Conservation (phyloP, 2,888 invertebrate species). For the Drosophila kambysellisi region DNA sequence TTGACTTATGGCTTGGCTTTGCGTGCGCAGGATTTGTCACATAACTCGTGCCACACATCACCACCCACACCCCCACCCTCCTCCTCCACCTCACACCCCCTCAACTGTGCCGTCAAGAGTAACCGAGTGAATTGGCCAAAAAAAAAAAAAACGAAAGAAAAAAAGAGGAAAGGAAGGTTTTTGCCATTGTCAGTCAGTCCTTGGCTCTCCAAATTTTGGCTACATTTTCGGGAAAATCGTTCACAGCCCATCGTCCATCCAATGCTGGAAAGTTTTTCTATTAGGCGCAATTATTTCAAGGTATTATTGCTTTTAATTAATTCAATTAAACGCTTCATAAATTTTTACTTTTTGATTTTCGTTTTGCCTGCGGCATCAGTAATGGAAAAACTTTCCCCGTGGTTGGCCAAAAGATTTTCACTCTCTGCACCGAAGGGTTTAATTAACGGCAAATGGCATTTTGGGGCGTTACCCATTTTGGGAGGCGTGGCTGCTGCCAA, state of each 20-base stretch:
- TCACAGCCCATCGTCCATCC: constrained; percentile 13
- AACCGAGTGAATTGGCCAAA: constrained; percentile 17
- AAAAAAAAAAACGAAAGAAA: neutral
- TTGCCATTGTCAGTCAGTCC: constrained; percentile 39
- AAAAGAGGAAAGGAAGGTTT: constrained; percentile 1
- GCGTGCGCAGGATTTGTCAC: constrained; percentile 76
- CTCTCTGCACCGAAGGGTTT: constrained; percentile 66
- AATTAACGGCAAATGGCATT: constrained; percentile 77
- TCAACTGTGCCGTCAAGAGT: constrained; percentile 27
- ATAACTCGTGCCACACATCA: constrained; percentile 61
- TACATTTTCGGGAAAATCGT: neutral
- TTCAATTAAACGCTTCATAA: constrained; percentile 85
- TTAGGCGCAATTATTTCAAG: constrained; percentile 79
- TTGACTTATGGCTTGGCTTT: constrained; percentile 82
- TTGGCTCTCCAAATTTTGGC: neutral
- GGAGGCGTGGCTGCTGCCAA: constrained; percentile 21
- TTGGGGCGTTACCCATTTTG: neutral
- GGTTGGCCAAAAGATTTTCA: constrained; percentile 61
- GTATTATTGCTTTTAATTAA: constrained; percentile 84
- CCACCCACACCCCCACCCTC: neutral
- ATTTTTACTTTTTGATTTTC: constrained; percentile 83
- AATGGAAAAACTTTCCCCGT: constrained; percentile 81
- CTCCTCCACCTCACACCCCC: neutral
- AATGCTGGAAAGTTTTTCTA: constrained; percentile 74
- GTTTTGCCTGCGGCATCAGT: constrained; percentile 72